Conservation (phyloP, 2,113 vertebrate species). For the Pelmatolapia mariae region DNA sequence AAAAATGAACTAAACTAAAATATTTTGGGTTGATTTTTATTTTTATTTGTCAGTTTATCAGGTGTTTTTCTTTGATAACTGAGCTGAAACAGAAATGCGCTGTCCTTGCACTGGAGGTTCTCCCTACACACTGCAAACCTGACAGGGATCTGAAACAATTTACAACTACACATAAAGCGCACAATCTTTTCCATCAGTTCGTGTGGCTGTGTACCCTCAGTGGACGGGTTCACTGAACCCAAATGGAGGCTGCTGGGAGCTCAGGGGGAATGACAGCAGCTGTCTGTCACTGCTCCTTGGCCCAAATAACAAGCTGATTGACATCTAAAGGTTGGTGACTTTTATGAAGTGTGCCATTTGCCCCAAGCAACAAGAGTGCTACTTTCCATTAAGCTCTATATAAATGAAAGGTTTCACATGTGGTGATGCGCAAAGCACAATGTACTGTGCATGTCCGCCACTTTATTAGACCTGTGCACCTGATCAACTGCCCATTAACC, state of each 20-base stretch:
- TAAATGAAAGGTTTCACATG: not conserved
- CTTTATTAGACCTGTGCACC: not conserved
- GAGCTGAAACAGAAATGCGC: constrained; percentile 26
- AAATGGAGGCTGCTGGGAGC: constrained; percentile 18
- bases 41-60: not conserved
- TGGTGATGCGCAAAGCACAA: not conserved
- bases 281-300: constrained; percentile 26
- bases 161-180: not conserved
- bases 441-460: not conserved
- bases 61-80: constrained; percentile 1
- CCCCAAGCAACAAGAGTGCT: constrained; percentile 7
- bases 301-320: constrained; percentile 54
- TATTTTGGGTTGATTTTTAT: not conserved
- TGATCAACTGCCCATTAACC: not conserved
- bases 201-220: not conserved
- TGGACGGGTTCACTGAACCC: constrained; percentile 1
- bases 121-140: constrained; percentile 24
- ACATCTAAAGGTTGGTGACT: constrained; percentile 51
- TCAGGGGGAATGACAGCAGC: not conserved
- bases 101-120: constrained; percentile 17
- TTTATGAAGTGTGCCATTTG: constrained; percentile 39
- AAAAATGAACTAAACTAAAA: not conserved
- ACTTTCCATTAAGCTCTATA: constrained; percentile 31
- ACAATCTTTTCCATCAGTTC: constrained; percentile 7
- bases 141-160: constrained; percentile 6